phyloP scores from a whole-genome alignment of 2,888 invertebrate genomes.

The Dioctria linearis region DNA sequence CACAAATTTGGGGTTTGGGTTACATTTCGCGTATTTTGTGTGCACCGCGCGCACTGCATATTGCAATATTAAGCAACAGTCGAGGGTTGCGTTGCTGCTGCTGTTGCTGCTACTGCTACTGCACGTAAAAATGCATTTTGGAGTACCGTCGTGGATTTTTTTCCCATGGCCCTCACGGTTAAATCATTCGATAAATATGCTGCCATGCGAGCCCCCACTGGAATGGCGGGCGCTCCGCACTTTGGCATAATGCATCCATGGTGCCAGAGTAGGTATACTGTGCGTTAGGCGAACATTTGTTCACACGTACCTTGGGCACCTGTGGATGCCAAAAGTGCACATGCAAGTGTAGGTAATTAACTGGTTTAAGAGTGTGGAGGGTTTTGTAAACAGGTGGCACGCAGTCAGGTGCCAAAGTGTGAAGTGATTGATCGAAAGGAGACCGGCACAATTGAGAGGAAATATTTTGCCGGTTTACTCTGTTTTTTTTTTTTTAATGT shows the following conservation, averaged over 20 bases:
- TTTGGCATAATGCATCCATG: constrained; percentile 40
- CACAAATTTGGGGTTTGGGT: constrained; percentile 55
- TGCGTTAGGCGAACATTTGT: constrained; percentile 47
- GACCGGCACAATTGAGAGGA: not conserved
- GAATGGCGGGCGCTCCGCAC: not conserved
- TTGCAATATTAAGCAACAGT: constrained; percentile 52
- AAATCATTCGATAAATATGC: constrained; percentile 52
- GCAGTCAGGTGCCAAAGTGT: constrained; percentile 50
- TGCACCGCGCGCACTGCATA: constrained; percentile 35
- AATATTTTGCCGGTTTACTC: not conserved
- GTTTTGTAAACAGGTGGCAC: constrained; percentile 53
- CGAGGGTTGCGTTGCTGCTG: constrained; percentile 48
- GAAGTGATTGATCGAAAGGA: constrained; percentile 51
- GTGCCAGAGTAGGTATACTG: constrained; percentile 11
- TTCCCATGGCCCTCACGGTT: constrained; percentile 37
- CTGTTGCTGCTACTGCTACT: constrained; percentile 37
- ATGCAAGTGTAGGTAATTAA: constrained; percentile 49
- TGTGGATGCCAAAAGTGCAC: constrained; percentile 52
- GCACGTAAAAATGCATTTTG: constrained; percentile 48
- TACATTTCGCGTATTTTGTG: constrained; percentile 49
- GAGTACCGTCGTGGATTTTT: constrained; percentile 25
- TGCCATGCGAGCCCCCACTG: constrained; percentile 16
- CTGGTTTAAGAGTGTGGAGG: constrained; percentile 49
- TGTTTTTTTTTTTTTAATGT: not conserved
- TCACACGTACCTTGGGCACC: constrained; percentile 44